A percentile compares a stretch with the other conserved stretches of the same genome.
Conservation (phyloP, 2,888 invertebrate species). For the Tanypteryx hageni region DNA sequence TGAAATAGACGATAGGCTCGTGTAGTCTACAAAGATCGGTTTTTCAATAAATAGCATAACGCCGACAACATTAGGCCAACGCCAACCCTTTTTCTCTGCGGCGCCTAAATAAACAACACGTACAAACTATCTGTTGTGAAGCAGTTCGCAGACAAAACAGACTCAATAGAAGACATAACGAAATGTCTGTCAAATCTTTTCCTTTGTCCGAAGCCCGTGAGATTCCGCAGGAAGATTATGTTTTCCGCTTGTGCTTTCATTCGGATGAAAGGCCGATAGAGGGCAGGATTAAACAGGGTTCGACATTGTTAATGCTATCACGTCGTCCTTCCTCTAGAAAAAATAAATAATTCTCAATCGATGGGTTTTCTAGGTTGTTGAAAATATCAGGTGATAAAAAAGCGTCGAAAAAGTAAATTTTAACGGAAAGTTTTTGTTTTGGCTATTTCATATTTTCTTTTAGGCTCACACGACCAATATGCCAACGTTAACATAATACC, state of each 20-base stretch:
- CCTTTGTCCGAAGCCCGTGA: background rate
- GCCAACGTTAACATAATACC: too few relatives aligned
- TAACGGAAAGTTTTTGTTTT: too few relatives aligned
- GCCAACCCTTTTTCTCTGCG: background rate
- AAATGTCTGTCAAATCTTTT: background rate
- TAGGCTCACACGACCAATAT: too few relatives aligned
- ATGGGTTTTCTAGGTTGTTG: background rate
- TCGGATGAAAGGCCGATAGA: background rate
- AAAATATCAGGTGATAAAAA: too few relatives aligned
- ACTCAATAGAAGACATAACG: background rate
- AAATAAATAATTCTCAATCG: background rate
- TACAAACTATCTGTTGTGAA: background rate
- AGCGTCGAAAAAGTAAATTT: too few relatives aligned
- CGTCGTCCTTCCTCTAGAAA: background rate
- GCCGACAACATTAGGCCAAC: too few relatives aligned
- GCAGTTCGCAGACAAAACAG: background rate
- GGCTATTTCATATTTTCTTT: too few relatives aligned
- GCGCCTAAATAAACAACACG: background rate
- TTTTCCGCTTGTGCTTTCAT: background rate
- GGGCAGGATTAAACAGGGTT: background rate
- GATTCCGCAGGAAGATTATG: background rate
- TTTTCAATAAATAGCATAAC: too few relatives aligned
- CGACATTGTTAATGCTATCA: background rate
- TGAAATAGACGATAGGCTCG: too few relatives aligned
- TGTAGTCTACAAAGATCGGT: too few relatives aligned